Evolutionary conservation across 1,140 invertebrate species (phyloP), one percentile per base, ranked within the genome.

Genomic region (Hesperophylax magnus): DNA sequence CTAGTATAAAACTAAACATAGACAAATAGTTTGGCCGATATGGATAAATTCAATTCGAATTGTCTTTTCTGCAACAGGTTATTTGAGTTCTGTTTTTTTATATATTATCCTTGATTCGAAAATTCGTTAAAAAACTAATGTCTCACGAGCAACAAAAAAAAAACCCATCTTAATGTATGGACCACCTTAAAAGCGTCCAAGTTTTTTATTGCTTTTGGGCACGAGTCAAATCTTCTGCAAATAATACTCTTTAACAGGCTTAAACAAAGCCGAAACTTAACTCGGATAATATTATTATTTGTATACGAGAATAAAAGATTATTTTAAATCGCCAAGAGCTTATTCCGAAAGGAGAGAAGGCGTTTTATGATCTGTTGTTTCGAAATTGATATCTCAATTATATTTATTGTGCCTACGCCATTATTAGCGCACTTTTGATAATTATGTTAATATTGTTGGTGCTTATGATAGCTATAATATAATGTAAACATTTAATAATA

Each of bases 311-410:
- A 39, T 17, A 5, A 20, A 61, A n/a, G 58, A 22, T 61, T 20
- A 20, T 61, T 20, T 61, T 22, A 61, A 61, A 61, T 18, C 58
- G 9, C 17, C 17, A 60, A 60, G 22, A 60, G 22, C 63, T 67
- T 31, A 67, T 67, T 27, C 14, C 24, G 63, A 27, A 67, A 67
- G 17, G 17, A 27, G 63, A 8, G 63, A 18, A 34, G 63, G 63
- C 63, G 63, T 67, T 67, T 27, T 31, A 67, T 67, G n/a, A 67
- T 34, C 63, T 15, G 24, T 67, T 67, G 63, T 67, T 17, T 34
- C 8, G 31, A 27, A 31, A 31, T 27, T 67, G 63, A 67, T 67
- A 67, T 67, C 63, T 67, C 63, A 67, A 67, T 67, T 67, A 67
- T 17, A 31, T 27, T 67, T 47, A 61, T 61, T 61, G 58, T 61